Conservation (phyloP, 1,140 invertebrate species). For the Myzus persicae region DNA sequence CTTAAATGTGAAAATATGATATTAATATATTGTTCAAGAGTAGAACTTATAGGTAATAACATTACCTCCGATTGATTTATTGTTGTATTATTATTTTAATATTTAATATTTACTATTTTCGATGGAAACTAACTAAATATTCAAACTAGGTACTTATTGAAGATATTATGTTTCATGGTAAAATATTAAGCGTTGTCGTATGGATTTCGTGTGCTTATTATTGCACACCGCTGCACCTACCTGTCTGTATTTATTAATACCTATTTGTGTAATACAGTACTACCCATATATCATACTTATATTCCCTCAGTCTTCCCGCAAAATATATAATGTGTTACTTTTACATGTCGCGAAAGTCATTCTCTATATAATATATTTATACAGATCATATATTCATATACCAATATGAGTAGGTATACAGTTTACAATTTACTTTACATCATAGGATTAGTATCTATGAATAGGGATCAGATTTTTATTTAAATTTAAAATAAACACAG, state of each 20-base stretch:
- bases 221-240: not conserved
- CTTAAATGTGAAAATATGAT: not conserved
- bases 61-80: not conserved
- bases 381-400: not conserved
- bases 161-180: not conserved
- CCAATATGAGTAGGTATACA: not conserved
- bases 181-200: not conserved
- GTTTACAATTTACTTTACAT: not conserved
- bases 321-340: not conserved
- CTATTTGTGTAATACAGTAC: not conserved
- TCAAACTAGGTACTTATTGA: too few relatives aligned
- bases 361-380: too few relatives aligned
- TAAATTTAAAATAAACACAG: not conserved
- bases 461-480: not conserved
- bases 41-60: not conserved
- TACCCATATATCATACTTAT: not conserved
- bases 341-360: not conserved
- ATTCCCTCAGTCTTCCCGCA: not conserved
- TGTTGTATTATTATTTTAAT: not conserved
- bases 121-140: too few relatives aligned
- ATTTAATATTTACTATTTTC: not conserved
- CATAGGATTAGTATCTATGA: not conserved
- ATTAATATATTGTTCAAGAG: not conserved
- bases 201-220: not conserved
- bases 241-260: not conserved